Evolutionary conservation across 2,888 invertebrate species (phyloP).

Genomic region (Trichacis sp.): DNA sequence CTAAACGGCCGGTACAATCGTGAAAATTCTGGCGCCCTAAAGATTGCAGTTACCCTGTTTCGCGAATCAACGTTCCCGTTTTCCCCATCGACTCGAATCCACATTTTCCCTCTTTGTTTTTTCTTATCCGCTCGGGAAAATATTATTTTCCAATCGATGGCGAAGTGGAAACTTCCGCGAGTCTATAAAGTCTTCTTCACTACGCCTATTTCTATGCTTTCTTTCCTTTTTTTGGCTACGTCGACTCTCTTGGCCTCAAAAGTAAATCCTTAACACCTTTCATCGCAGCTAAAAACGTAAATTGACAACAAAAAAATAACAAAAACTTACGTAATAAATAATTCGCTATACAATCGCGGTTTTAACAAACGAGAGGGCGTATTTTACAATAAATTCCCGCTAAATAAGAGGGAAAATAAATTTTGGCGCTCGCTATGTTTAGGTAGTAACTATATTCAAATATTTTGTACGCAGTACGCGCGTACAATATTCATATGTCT

Average conservation of each 20-base stretch:
- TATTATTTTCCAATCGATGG: slow-evolving; percentile 33
- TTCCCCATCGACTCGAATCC: slow-evolving; percentile 42
- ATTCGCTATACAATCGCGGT: slow-evolving; percentile 18
- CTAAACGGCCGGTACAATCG: slow-evolving; percentile 16
- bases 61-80: slow-evolving; percentile 58
- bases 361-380: not conserved
- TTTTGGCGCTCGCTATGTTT: slow-evolving; percentile 14
- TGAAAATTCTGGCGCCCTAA: slow-evolving; percentile 51
- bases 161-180: slow-evolving; percentile 57
- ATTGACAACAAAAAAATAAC: slow-evolving; percentile 36
- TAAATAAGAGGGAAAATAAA: not conserved
- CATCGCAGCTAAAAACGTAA: slow-evolving; percentile 18
- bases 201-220: slow-evolving; percentile 54
- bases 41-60: slow-evolving; percentile 66
- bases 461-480: slow-evolving; percentile 41
- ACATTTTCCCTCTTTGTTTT: too few relatives aligned
- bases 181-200: slow-evolving; percentile 55
- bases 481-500: slow-evolving; percentile 44
- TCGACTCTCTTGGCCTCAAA: slow-evolving; percentile 45
- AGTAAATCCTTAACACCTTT: slow-evolving; percentile 30
- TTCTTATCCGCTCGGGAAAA: too few relatives aligned
- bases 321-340: slow-evolving; percentile 51
- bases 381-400: not conserved
- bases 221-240: slow-evolving; percentile 38
- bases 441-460: slow-evolving; percentile 16